A percentile compares a stretch with the other conserved stretches of the same genome.
Conservation (phyloP, 1,140 invertebrate species). For the Venturia canescens region DNA sequence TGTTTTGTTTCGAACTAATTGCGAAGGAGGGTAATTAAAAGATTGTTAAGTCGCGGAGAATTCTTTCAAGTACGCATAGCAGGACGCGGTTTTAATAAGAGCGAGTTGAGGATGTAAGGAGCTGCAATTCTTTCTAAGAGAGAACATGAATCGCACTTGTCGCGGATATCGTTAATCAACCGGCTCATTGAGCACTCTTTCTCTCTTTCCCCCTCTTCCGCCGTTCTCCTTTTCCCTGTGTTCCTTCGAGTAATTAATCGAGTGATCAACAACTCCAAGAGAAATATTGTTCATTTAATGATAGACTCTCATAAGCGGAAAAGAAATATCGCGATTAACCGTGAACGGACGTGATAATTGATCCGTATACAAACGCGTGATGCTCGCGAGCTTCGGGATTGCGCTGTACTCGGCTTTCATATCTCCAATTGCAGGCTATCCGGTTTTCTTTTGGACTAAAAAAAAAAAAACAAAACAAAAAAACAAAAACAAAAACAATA, state of each 20-base stretch:
- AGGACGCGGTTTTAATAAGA: background rate
- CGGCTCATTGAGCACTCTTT: conserved; percentile 35
- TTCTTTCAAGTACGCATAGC: no score
- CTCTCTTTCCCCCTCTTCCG: background rate
- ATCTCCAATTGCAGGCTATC: conserved; percentile 63
- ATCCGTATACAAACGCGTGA: conserved; percentile 20
- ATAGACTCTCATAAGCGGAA: conserved; percentile 58
- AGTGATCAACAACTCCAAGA: conserved; percentile 58
- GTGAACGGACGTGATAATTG: conserved; percentile 64
- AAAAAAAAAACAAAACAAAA: conserved; percentile 9
- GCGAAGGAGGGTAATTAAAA: no score
- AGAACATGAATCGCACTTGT: background rate
- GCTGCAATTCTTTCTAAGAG: no score
- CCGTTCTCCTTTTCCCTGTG: background rate
- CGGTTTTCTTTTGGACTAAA: background rate
- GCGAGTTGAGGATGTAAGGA: background rate
- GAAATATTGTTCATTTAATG: conserved; percentile 68
- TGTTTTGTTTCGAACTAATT: no score
- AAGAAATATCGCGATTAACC: conserved; percentile 41
- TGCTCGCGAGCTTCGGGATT: no score
- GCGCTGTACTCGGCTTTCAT: conserved; percentile 57
- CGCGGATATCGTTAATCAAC: conserved; percentile 52
- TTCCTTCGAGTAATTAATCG: conserved; percentile 58
- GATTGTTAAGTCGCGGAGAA: no score
- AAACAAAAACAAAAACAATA: conserved; percentile 31